A percentile compares a stretch with the other conserved stretches of the same genome.
Conservation (phyloP, 2,113 vertebrate species). For the Pelobates fuscus region DNA sequence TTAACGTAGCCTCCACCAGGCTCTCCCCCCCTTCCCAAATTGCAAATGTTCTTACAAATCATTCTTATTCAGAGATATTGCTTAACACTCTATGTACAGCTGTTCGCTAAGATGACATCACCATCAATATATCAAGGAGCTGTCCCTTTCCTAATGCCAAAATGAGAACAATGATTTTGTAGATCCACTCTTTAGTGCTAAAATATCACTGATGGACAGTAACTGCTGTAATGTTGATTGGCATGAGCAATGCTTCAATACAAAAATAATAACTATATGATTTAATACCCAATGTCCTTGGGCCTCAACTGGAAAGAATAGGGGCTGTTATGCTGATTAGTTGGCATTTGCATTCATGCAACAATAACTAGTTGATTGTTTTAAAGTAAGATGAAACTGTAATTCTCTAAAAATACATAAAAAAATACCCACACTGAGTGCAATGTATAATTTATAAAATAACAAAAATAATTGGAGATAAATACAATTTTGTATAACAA, state of each 20-base stretch:
- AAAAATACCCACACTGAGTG: no score
- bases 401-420: no score
- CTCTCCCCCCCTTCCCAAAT: neutral
- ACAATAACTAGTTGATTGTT: no score
- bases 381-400: no score
- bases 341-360: no score
- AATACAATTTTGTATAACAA: no score
- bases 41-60: neutral
- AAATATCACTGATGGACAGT: conserved; percentile 19
- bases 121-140: conserved; percentile 10
- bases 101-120: conserved; percentile 21
- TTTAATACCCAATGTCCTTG: neutral
- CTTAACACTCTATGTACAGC: conserved; percentile 9
- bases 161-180: conserved; percentile 20
- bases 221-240: conserved; percentile 3
- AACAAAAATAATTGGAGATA: no score
- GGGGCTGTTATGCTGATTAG: no score
- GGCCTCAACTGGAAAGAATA: neutral
- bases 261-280: neutral
- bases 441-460: no score
- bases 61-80: conserved; percentile 1
- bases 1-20: neutral
- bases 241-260: neutral
- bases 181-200: neutral
- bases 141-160: conserved; percentile 3